Evolutionary conservation across 2,888 invertebrate species (phyloP).

Genomic region (Callyntrura sp.): DNA sequence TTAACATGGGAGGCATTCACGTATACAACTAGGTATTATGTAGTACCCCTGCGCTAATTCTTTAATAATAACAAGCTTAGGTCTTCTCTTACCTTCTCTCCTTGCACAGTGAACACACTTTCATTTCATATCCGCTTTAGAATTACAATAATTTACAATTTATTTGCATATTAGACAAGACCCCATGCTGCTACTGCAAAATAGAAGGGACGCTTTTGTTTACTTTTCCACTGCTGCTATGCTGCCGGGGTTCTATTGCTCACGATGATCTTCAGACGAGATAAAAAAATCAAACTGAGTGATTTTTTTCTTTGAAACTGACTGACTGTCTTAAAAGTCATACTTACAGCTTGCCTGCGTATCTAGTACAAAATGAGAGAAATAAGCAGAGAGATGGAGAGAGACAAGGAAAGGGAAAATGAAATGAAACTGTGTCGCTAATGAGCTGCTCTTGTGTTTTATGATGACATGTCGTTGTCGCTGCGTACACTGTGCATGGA

Average conservation of each 20-base stretch:
- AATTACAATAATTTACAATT: slow-evolving; percentile 41
- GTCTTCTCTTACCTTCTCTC: background rate
- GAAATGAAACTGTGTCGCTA: slow-evolving; percentile 59
- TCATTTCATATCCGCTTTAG: slow-evolving; percentile 76
- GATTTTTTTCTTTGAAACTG: slow-evolving; percentile 26
- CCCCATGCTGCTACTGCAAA: slow-evolving; percentile 1
- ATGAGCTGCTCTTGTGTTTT: slow-evolving; percentile 69
- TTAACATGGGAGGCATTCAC: no score
- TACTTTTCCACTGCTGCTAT: slow-evolving; percentile 26
- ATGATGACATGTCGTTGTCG: background rate
- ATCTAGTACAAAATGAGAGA: background rate
- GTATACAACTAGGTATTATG: background rate
- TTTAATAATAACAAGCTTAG: slow-evolving; percentile 9
- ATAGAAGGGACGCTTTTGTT: slow-evolving; percentile 41
- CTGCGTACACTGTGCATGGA: no score
- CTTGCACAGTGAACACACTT: slow-evolving; percentile 43
- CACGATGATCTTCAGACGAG: slow-evolving; percentile 36
- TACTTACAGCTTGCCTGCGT: background rate
- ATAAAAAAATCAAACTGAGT: slow-evolving; percentile 33
- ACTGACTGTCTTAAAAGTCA: background rate
- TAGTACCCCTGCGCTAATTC: slow-evolving; percentile 19
- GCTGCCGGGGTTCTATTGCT: background rate
- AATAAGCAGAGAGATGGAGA: no score
- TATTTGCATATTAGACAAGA: slow-evolving; percentile 41
- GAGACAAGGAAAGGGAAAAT: slow-evolving; percentile 61